Evolutionary conservation across 2,888 invertebrate species (phyloP).

Genomic region (Drosophila multiciliata): DNA sequence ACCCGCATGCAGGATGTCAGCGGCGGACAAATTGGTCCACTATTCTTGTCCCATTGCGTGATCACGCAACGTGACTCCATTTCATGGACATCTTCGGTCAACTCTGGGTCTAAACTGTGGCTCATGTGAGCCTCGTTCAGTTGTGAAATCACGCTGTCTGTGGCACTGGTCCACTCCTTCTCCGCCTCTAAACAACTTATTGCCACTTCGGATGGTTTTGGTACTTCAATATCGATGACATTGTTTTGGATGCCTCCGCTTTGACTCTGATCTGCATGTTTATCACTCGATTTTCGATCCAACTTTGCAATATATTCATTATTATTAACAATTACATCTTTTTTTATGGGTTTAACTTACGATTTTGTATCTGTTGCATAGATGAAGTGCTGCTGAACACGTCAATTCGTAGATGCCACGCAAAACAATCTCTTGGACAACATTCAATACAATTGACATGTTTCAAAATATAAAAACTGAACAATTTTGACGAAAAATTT

Average conservation of each 20-base stretch:
- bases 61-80: not conserved
- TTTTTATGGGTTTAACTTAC: slow-evolving; percentile 36
- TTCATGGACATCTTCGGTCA: not conserved
- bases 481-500: slow-evolving; percentile 3
- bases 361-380: slow-evolving; percentile 32
- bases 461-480: slow-evolving; percentile 5
- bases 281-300: not conserved
- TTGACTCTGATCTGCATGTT: not conserved
- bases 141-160: slow-evolving; percentile 10
- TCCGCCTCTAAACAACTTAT: not conserved
- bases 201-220: not conserved
- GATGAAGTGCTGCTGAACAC: slow-evolving; percentile 31
- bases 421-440: slow-evolving; percentile 54
- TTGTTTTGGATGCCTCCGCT: not conserved
- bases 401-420: slow-evolving; percentile 51
- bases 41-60: slow-evolving; percentile 25
- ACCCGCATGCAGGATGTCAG: slow-evolving; percentile 78
- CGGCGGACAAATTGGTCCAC: slow-evolving; percentile 76
- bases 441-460: slow-evolving; percentile 60
- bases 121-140: slow-evolving; percentile 14
- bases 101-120: not conserved
- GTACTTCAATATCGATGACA: not conserved
- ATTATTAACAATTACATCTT: not conserved
- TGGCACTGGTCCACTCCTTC: not conserved
- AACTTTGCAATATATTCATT: slow-evolving; percentile 12